A percentile compares a stretch with the other conserved stretches of the same genome.
phyloP scores from a whole-genome alignment of 2,888 invertebrate genomes.

The Arctia plantaginis region DNA sequence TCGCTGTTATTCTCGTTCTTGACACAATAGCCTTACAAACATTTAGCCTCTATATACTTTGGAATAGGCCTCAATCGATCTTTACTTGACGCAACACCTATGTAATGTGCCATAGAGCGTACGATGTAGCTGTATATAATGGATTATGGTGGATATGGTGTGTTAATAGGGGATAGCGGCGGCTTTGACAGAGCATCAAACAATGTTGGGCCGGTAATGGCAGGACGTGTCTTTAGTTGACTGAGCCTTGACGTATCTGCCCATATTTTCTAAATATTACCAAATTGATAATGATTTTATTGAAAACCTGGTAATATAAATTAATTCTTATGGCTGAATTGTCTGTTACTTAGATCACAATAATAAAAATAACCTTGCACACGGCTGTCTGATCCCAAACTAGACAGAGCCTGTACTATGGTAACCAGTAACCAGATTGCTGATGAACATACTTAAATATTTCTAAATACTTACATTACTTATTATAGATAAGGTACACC shows the following conservation, averaged over 20 bases:
- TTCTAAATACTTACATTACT: too few relatives aligned
- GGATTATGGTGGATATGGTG: neutral
- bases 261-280: neutral
- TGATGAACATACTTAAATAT: too few relatives aligned
- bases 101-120: neutral
- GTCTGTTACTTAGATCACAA: too few relatives aligned
- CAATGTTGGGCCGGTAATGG: neutral
- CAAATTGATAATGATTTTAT: neutral
- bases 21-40: neutral
- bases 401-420: too few relatives aligned
- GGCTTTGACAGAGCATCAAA: neutral
- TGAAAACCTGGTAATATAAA: too few relatives aligned
- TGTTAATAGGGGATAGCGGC: neutral
- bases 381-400: too few relatives aligned
- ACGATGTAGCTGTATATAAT: neutral
- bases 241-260: neutral
- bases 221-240: neutral
- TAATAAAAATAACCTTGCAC: too few relatives aligned
- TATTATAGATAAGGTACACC: too few relatives aligned
- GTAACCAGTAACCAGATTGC: too few relatives aligned
- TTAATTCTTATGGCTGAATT: too few relatives aligned
- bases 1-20: neutral
- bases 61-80: neutral
- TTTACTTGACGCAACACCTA: neutral
- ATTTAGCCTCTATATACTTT: neutral